A percentile compares a stretch with the other conserved stretches of the same genome.
Conservation (phyloP, 2,888 invertebrate genomes). For the Agrochola circellaris region DNA sequence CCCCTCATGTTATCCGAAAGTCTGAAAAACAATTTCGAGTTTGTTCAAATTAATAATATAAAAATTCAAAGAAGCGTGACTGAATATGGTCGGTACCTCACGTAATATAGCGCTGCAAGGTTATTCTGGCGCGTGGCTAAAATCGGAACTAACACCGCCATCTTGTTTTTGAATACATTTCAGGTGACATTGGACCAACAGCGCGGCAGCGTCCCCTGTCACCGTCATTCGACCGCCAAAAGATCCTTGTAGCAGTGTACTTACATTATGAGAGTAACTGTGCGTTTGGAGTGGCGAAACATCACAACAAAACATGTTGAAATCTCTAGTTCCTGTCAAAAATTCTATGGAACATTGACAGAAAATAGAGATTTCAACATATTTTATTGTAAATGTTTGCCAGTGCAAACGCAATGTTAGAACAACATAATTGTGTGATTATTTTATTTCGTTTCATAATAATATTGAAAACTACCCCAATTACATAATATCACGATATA, state of each 20-base stretch:
- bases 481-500: constrained; percentile 18
- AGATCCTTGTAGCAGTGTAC: neutral
- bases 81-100: too few species aligned
- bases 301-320: too few species aligned
- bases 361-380: too few species aligned
- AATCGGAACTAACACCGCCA: neutral
- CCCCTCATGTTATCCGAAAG: neutral
- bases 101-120: too few species aligned
- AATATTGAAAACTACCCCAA: neutral
- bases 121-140: neutral
- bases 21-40: neutral
- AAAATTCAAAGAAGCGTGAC: too few species aligned
- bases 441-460: neutral
- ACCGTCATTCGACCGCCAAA: neutral
- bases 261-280: neutral
- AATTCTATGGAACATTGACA: too few species aligned
- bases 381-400: too few species aligned
- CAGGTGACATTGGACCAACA: neutral
- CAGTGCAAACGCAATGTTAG: too few species aligned
- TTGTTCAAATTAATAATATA: neutral
- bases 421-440: neutral
- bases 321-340: too few species aligned
- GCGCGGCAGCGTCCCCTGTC: neutral
- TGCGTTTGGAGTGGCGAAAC: too few species aligned
- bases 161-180: neutral